A percentile compares a stretch with the other conserved stretches of the same genome.
phyloP scores from a whole-genome alignment of 2,113 vertebrate genomes.

The Lontra canadensis region DNA sequence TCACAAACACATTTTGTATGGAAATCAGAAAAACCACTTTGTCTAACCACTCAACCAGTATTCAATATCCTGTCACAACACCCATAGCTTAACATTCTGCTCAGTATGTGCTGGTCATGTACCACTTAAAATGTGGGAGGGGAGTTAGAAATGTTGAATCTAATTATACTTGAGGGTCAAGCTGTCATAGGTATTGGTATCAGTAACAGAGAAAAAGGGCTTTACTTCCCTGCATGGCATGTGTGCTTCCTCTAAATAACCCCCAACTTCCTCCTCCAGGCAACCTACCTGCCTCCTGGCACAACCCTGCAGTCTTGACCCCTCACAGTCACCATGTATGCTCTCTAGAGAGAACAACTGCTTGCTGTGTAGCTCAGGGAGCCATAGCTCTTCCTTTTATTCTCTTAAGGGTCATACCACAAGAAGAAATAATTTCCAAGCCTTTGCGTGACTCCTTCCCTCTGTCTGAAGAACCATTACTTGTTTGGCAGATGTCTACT shows the following conservation, averaged over 20 bases:
- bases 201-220: neutral
- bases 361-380: neutral
- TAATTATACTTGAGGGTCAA: neutral
- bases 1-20: neutral
- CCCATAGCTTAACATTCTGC: neutral
- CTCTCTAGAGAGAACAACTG: neutral
- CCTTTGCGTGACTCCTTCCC: neutral
- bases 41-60: neutral
- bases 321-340: neutral
- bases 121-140: neutral
- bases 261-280: neutral
- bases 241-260: neutral
- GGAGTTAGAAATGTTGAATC: neutral
- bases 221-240: neutral
- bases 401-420: neutral
- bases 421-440: neutral
- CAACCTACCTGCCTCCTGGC: neutral
- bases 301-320: neutral
- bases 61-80: neutral
- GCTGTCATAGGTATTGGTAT: neutral
- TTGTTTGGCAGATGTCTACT: neutral
- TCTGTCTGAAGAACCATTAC: neutral
- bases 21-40: neutral
- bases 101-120: neutral
- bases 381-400: neutral